Evolutionary conservation across 2,888 invertebrate genomes (phyloP).

Genomic region (Sussaba pulchella): DNA sequence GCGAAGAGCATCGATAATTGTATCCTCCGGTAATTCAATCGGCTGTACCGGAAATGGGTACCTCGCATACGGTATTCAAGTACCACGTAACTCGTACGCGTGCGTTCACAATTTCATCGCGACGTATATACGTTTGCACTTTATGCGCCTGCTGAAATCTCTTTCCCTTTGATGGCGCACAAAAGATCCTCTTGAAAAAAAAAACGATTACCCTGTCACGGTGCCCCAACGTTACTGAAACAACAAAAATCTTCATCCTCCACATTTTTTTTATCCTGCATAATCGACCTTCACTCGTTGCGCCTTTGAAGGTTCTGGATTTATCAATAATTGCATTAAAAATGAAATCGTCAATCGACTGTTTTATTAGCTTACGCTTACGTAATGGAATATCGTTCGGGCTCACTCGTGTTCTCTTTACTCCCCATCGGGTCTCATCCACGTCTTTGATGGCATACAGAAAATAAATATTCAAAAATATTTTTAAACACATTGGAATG

Average conservation of each 20-base stretch:
- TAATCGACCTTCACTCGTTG: slow-evolving; percentile 2
- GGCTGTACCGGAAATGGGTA: slow-evolving; percentile 53
- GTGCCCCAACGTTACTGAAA: too few species aligned
- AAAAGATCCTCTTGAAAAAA: too few species aligned
- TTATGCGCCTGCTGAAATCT: slow-evolving; percentile 10
- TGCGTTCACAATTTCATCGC: not conserved
- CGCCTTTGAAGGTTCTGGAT: slow-evolving; percentile 15
- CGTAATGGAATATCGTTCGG: too few species aligned
- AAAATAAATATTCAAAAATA: too few species aligned
- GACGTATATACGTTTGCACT: not conserved
- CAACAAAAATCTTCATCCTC: too few species aligned
- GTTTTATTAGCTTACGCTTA: slow-evolving; percentile 70
- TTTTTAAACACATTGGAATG: too few species aligned
- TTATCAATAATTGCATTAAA: slow-evolving; percentile 73
- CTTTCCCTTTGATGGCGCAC: slow-evolving; percentile 4
- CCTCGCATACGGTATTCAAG: slow-evolving; percentile 19
- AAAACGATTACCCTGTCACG: too few species aligned
- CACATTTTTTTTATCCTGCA: slow-evolving; percentile 13
- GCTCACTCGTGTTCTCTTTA: too few species aligned
- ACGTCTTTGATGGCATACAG: too few species aligned
- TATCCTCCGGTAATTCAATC: slow-evolving; percentile 62
- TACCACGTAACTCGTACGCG: slow-evolving; percentile 1
- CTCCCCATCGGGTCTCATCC: too few species aligned
- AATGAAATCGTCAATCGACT: slow-evolving; percentile 73
- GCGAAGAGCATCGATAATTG: slow-evolving; percentile 62